Conservation (phyloP, 2,888 invertebrate genomes). For the Rotaria macrura region DNA sequence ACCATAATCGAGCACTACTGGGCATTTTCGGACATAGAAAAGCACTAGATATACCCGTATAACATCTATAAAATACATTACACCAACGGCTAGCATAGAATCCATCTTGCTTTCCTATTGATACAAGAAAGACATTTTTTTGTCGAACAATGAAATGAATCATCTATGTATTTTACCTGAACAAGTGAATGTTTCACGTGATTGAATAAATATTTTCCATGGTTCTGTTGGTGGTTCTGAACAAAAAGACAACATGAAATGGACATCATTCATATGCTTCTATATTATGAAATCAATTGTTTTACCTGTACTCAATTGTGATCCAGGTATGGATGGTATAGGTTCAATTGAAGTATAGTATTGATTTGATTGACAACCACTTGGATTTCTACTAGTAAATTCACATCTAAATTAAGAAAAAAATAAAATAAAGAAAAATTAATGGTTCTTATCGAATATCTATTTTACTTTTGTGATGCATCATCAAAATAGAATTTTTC, state of each 20-base stretch:
- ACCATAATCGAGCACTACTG: constrained; percentile 32
- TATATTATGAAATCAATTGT: background rate
- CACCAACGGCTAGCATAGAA: constrained; percentile 34
- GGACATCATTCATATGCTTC: too few species aligned
- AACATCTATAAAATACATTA: constrained; percentile 34
- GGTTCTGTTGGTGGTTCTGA: constrained; percentile 22
- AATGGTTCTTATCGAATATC: too few species aligned
- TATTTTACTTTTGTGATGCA: constrained; percentile 7
- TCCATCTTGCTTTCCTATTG: constrained; percentile 24
- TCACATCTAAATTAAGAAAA: constrained; percentile 14
- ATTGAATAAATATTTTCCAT: constrained; percentile 31
- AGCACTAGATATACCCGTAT: constrained; percentile 22
- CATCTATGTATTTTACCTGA: background rate
- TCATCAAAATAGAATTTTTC: constrained; percentile 32
- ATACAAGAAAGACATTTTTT: background rate
- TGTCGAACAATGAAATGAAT: too few species aligned
- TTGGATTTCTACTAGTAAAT: constrained; percentile 20
- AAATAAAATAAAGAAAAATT: background rate
- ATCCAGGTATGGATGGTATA: background rate
- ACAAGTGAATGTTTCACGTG: constrained; percentile 28
- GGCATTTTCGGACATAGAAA: constrained; percentile 33
- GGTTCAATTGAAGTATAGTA: constrained; percentile 22
- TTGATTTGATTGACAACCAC: constrained; percentile 22
- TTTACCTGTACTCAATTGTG: background rate
- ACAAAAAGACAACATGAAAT: too few species aligned